phyloP scores from a whole-genome alignment of 2,797 vertebrate species.

The Melanogrammus aeglefinus region DNA sequence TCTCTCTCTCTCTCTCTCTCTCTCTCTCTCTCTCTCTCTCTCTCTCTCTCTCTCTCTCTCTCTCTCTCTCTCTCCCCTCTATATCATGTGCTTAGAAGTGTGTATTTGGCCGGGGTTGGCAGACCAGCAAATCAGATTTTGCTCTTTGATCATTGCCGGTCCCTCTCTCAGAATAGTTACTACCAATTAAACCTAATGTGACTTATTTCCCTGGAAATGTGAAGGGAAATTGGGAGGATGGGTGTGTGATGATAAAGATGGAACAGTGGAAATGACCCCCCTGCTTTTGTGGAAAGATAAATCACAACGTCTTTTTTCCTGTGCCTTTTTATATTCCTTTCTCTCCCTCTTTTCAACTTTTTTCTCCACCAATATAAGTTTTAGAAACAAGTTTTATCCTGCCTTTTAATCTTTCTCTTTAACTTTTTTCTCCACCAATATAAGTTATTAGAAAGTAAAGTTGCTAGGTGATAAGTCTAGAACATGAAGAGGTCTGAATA shows the following conservation, averaged over 20 bases:
- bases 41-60: conserved; percentile 13
- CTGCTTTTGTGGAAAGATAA: conserved; percentile 1
- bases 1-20: conserved; percentile 17
- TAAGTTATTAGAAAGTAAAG: not conserved
- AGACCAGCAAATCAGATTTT: not conserved
- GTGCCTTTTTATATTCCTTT: conserved; percentile 40
- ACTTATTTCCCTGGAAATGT: not conserved
- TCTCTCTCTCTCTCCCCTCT: not conserved
- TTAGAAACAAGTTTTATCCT: conserved; percentile 35
- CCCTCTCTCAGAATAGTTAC: not conserved
- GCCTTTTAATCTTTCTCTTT: conserved; percentile 35
- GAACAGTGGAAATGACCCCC: not conserved
- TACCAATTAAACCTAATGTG: not conserved
- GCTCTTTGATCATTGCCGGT: not conserved
- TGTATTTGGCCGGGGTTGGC: conserved; percentile 1
- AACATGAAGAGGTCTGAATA: not conserved
- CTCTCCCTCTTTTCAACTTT: conserved; percentile 28
- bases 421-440: too few relatives aligned
- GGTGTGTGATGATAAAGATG: not conserved
- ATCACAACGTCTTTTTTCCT: not conserved
- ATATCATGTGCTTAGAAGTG: conserved; percentile 49
- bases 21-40: not conserved
- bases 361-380: conserved; percentile 30
- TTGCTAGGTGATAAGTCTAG: not conserved
- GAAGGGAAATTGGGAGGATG: not conserved